Evolutionary conservation across 2,797 vertebrate species (phyloP).

Genomic region (Discoglossus pictus): DNA sequence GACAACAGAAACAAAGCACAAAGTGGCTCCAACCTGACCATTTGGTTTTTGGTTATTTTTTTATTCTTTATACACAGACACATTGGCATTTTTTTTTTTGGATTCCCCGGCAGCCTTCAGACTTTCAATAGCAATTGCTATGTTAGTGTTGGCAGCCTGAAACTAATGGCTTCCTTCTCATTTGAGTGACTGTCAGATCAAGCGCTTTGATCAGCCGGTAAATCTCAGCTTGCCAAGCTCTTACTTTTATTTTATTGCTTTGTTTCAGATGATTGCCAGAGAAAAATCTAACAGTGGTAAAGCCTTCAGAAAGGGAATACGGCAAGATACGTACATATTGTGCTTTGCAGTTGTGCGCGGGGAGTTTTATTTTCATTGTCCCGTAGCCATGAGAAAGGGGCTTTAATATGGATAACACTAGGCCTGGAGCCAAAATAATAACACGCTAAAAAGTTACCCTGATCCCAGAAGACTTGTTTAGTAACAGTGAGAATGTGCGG

Average conservation of each 20-base stretch:
- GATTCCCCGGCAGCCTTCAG: constrained; percentile 42
- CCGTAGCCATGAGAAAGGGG: constrained; percentile 66
- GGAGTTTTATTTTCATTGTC: constrained; percentile 72
- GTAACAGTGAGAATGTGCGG: constrained; percentile 57
- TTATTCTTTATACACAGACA: constrained; percentile 56
- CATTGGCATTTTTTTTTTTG: constrained; percentile 56
- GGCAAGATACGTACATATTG: constrained; percentile 52
- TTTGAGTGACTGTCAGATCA: constrained; percentile 61
- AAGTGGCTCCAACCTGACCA: constrained; percentile 13
- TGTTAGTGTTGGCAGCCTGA: constrained; percentile 67
- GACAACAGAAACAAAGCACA: neutral
- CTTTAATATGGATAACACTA: constrained; percentile 69
- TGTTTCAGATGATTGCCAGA: constrained; percentile 62
- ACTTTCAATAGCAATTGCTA: constrained; percentile 31
- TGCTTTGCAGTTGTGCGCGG: constrained; percentile 59
- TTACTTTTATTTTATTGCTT: constrained; percentile 58
- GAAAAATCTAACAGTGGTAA: constrained; percentile 56
- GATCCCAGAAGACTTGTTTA: constrained; percentile 70
- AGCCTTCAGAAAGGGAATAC: constrained; percentile 54
- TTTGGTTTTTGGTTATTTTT: neutral
- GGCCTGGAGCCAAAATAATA: constrained; percentile 68
- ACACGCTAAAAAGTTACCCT: constrained; percentile 72
- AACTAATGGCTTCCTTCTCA: constrained; percentile 58
- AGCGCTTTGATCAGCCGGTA: constrained; percentile 65
- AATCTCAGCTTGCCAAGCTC: constrained; percentile 55